These are phyloP conservation scores for Caenorhabditis macrosperma DNA, from an alignment of 2,888 invertebrate genomes.

Conservation along the genomic window DNA sequence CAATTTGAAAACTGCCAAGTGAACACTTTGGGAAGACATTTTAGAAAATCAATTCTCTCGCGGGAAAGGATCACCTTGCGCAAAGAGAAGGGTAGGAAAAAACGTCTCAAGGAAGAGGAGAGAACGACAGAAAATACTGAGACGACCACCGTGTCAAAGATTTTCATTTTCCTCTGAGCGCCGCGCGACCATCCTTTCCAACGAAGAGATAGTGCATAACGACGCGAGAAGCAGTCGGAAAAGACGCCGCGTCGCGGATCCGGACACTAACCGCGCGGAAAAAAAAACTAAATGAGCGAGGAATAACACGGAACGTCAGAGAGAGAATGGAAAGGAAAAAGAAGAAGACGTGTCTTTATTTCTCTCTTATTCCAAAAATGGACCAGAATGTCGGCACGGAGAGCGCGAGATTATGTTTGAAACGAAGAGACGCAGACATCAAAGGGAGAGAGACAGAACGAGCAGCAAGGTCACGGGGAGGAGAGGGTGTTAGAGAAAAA, in stretches of 20 bases:
- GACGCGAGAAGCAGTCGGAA: conserved; percentile 11
- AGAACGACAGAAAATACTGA: neutral
- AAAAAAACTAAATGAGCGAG: neutral
- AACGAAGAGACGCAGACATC: conserved; percentile 24
- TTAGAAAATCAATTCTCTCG: neutral
- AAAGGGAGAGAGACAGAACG: conserved; percentile 23
- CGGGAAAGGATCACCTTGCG: too few species aligned
- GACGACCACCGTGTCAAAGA: conserved; percentile 1
- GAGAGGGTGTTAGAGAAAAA: conserved; percentile 2
- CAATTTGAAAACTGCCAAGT: neutral
- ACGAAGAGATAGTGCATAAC: neutral
- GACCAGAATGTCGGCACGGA: conserved; percentile 7
- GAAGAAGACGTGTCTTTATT: neutral
- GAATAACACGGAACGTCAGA: neutral
- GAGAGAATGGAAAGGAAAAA: neutral
- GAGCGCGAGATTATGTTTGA: conserved; percentile 7
- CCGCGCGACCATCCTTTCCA: conserved; percentile 2
- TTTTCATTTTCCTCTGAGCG: conserved; percentile 8
- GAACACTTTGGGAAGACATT: neutral
- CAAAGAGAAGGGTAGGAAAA: neutral
- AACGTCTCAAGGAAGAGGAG: neutral
- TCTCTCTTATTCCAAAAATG: conserved; percentile 19
- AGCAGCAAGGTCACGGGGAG: conserved; percentile 35
- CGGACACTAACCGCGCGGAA: conserved; percentile 14
- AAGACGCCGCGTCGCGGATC: neutral